Percentiles rank a stretch among this genome's conserved stretches.
These are phyloP conservation scores for Macrosoma leucophasiata DNA, from an alignment of 2,888 invertebrate genomes.

Conservation along the genomic window DNA sequence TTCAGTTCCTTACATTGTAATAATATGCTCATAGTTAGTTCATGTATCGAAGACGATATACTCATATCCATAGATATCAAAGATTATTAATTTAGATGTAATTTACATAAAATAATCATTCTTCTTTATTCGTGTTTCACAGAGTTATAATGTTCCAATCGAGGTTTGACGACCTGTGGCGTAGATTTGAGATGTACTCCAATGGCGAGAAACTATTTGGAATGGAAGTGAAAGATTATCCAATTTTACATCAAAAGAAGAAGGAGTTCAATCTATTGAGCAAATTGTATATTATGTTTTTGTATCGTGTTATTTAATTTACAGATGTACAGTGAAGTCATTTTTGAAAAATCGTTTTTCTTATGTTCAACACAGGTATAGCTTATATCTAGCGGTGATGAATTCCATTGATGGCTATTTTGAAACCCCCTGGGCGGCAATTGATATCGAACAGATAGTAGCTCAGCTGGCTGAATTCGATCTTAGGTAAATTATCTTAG, in stretches of 20 bases:
- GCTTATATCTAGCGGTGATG: slow-evolving; percentile 86
- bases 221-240: slow-evolving; percentile 88
- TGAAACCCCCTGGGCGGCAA: slow-evolving; percentile 88
- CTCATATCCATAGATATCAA: no score
- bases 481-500: slow-evolving; percentile 70
- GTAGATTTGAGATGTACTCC: slow-evolving; percentile 87
- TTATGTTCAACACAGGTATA: slow-evolving; percentile 48
- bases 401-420: slow-evolving; percentile 90
- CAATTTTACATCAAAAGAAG: slow-evolving; percentile 84
- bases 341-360: neutral
- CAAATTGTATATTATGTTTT: slow-evolving; percentile 79
- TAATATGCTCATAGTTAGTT: no score
- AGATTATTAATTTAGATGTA: no score
- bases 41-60: no score
- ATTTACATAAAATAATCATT: no score
- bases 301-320: no score
- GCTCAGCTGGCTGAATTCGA: slow-evolving; percentile 89
- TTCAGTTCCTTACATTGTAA: slow-evolving; percentile 4
- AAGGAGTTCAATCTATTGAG: slow-evolving; percentile 89
- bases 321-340: neutral
- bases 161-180: slow-evolving; percentile 88
- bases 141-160: slow-evolving; percentile 84
- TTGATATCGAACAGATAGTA: slow-evolving; percentile 88
- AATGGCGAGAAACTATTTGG: slow-evolving; percentile 91
- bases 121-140: slow-evolving; percentile 18